Evolutionary conservation across 2,113 vertebrate species (phyloP).

Genomic region (Tauraco erythrolophus): DNA sequence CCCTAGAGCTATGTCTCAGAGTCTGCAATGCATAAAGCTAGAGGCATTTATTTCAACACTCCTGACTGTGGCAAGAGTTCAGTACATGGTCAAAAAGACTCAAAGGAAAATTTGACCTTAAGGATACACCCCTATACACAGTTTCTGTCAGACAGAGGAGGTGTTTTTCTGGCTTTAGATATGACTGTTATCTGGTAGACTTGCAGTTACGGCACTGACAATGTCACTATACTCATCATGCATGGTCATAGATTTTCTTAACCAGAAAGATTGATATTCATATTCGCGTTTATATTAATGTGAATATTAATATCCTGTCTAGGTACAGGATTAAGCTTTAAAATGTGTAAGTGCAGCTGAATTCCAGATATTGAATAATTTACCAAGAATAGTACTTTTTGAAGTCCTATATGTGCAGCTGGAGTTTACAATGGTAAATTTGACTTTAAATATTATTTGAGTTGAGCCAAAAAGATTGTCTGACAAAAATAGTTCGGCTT

Average conservation of each 20-base stretch:
- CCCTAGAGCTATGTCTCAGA: background rate
- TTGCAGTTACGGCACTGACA: background rate
- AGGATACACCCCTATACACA: background rate
- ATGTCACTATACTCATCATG: background rate
- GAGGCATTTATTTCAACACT: conserved; percentile 17
- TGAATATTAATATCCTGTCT: too few species aligned
- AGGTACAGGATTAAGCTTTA: background rate
- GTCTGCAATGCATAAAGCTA: background rate
- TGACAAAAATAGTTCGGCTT: background rate
- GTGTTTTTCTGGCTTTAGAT: background rate
- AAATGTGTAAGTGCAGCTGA: background rate
- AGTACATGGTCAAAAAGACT: background rate
- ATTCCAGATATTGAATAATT: background rate
- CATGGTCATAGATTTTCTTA: background rate
- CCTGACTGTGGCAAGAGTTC: background rate
- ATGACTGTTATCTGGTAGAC: background rate
- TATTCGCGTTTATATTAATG: background rate
- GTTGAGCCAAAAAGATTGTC: background rate
- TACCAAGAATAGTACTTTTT: background rate
- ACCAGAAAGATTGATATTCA: background rate
- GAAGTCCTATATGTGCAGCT: background rate
- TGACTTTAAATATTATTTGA: background rate
- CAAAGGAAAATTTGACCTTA: background rate
- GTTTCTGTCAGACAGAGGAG: background rate
- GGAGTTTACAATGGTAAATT: background rate